Conservation (phyloP, 2,797 vertebrate genomes). For the Hippopotamyrus pictus region DNA sequence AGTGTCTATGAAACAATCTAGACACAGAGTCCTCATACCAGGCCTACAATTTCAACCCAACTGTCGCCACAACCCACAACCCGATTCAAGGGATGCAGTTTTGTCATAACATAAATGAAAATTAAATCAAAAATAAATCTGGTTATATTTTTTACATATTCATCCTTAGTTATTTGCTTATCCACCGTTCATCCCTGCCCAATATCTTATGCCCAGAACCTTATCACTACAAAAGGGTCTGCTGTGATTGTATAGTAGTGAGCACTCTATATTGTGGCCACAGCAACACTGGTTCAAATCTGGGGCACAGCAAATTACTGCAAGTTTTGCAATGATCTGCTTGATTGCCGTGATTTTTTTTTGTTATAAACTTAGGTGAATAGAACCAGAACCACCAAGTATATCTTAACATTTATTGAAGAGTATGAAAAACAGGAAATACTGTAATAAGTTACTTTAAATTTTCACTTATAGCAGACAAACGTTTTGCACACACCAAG, state of each 20-base stretch:
- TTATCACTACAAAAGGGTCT: not conserved
- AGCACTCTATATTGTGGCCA: not conserved
- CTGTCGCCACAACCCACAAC: not conserved
- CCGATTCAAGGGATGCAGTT: not conserved
- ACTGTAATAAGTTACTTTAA: slow-evolving; percentile 10
- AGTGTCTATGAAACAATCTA: not conserved
- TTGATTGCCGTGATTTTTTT: not conserved
- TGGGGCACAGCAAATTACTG: not conserved
- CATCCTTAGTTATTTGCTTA: not conserved
- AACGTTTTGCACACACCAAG: not conserved
- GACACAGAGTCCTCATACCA: not conserved
- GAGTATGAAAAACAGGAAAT: not conserved
- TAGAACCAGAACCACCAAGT: not conserved
- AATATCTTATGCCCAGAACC: not conserved
- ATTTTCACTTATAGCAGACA: not conserved
- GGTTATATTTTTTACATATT: not conserved
- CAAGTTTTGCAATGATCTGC: not conserved
- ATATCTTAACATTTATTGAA: slow-evolving; percentile 1
- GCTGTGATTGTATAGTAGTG: not conserved
- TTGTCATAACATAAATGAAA: not conserved
- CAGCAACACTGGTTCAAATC: not conserved
- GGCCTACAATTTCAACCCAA: not conserved
- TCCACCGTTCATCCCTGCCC: not conserved
- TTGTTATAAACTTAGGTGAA: not conserved
- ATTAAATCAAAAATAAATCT: not conserved